Evolutionary conservation across 2,113 vertebrate species (phyloP), one percentile per base, ranked within the genome.

Genomic region (Myotis davidii): DNA sequence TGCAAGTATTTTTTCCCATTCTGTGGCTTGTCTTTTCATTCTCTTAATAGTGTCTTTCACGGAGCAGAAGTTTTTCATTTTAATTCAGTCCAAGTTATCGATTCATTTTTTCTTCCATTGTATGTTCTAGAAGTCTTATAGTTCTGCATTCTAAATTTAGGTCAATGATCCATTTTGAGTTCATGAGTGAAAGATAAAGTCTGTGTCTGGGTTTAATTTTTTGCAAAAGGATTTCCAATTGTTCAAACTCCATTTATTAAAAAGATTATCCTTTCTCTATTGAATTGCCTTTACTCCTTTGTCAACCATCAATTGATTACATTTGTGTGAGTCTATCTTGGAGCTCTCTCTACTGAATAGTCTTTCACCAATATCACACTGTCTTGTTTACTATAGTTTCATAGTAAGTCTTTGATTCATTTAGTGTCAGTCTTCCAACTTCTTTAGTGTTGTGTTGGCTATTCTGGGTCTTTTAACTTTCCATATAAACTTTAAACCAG

Each of bases 1-100:
- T 73, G n/a, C n/a, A 73, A 82, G 69, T 85, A 77, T 78, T 70
- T 70, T 93, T 48, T 69, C 32, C 90, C 72, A 86, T 48, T 85
- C 72, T 56, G 48, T 37, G 73, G 25, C 17, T 69, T 92, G 16
- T 56, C 73, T 86, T 86, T 59, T 61, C 48, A 48, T 70, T 54
- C 29, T 21, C 59, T 67, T 45, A 42, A 65, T 23, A 76, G 20
- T 45, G 64, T 77, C 29, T 85, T 77, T 45, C 72, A 77, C 17
- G 52, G 20, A 77, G 45, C n/a, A 84, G 27, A 67, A 85, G 29
- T 21, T 85, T 77, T 77, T 85, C 29, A 85, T 56, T 76, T 65
- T 67, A 45, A 77, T 16, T 77, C 6, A 29, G 37, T 64, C 79
- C 56, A 64, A 64, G 11, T 92, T 77, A 77, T 39, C 45, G 4